Base-by-base conservation (phyloP, 2,113 vertebrate genomes). In the Peromyscus leucopus region DNA sequence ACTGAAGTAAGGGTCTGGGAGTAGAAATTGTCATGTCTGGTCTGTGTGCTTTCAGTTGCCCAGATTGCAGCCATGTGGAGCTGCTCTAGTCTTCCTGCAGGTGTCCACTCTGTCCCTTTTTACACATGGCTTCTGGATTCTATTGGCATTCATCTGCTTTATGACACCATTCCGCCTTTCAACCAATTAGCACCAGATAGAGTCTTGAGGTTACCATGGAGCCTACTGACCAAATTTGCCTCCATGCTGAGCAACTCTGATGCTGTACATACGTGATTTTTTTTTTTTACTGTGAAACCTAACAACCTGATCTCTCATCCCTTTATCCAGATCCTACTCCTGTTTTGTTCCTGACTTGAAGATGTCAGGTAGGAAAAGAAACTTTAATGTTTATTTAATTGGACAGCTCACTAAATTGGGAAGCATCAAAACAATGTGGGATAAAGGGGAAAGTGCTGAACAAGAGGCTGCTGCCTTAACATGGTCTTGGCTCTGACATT, bases 111-210 rank as follows among this genome's bases (percentile, higher is more conserved):
- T 91, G 9, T 78, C 75, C 2, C 8, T 0, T 71, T 86, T 91
- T 80, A 48, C n/a, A n/a, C 1, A 48, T 69, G 67, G 7, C 2
- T 91, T 67, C 33, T 55, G 48, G 63, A 31, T 46, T 59, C 42
- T n/a, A n/a, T n/a, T n/a, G n/a, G n/a, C n/a, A n/a, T 10, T 31
- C 3, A 82, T 51, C 88, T 42, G 4, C 39, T 91, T 67, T 93
- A 59, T 97, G 94, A 93, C 74, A 85, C 94, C 96, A 94, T 82
- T 90, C 91, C 82, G 9, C 79, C 17, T 82, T 46, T 48, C 16
- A 79, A 16, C 28, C 76, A 79, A 36, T 57, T 19, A 36, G 7
- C 16, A 55, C 7, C 78, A 21, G 16, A 19, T 79, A 19, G n/a
- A n/a, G 46, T 51, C 7, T 33, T 79, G 46, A 51, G 28, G 16